phyloP scores from a whole-genome alignment of 35 echinoderm and acorn worm genomes.

The Ophioderma brevispina region DNA sequence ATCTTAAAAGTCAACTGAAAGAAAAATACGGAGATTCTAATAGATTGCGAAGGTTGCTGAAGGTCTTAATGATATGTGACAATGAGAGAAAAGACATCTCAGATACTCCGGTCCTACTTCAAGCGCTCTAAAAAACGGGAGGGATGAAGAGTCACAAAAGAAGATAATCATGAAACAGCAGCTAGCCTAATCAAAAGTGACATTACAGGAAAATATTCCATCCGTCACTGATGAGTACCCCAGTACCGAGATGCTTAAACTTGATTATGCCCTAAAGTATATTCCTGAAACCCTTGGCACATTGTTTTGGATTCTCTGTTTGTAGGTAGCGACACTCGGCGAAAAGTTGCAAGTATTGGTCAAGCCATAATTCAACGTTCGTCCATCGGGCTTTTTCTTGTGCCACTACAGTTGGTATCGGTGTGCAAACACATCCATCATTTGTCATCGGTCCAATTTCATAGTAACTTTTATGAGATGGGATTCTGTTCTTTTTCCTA shows the following conservation, averaged over 20 bases:
- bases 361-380: constrained; percentile 52
- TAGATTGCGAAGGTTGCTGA: constrained; percentile 52
- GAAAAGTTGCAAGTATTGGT: constrained; percentile 64
- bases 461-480: constrained; percentile 58
- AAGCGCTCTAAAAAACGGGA: constrained; percentile 1
- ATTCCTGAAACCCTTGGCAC: constrained; percentile 40
- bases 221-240: constrained; percentile 66
- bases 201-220: constrained; percentile 61
- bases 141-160: constrained; percentile 51
- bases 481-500: constrained; percentile 66
- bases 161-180: constrained; percentile 42
- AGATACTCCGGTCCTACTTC: constrained; percentile 46
- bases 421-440: constrained; percentile 56
- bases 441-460: constrained; percentile 67
- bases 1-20: too few relatives aligned
- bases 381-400: constrained; percentile 32
- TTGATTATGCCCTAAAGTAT: constrained; percentile 60
- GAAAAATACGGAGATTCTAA: too few relatives aligned
- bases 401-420: constrained; percentile 45
- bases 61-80: constrained; percentile 55
- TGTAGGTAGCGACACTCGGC: constrained; percentile 58
- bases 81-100: constrained; percentile 38
- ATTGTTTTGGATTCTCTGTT: constrained; percentile 40
- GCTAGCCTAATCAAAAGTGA: constrained; percentile 77
- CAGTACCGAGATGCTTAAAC: constrained; percentile 41